These are phyloP conservation scores for Patella depressa DNA, from an alignment of 2,888 invertebrate species.

Conservation along the genomic window DNA sequence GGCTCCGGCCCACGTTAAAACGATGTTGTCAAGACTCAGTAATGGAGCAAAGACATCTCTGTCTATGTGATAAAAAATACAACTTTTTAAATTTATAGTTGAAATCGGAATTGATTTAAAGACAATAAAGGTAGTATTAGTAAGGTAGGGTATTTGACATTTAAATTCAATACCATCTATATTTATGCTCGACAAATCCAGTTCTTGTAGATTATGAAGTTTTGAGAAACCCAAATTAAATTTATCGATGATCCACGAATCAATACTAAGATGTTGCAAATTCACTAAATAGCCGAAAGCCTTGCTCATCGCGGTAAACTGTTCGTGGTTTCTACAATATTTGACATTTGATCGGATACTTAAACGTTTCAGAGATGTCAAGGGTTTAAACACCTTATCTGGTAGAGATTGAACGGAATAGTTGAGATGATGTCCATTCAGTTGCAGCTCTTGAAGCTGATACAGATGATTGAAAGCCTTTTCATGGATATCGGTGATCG, in stretches of 20 bases:
- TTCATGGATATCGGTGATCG: too few relatives aligned
- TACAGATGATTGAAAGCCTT: too few relatives aligned
- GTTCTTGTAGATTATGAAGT: not conserved
- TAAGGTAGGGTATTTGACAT: not conserved
- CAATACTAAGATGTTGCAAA: not conserved
- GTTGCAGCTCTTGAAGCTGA: too few relatives aligned
- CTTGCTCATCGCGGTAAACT: too few relatives aligned
- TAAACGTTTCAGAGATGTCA: too few relatives aligned
- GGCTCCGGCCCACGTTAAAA: not conserved
- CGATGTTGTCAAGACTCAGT: not conserved
- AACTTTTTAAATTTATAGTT: not conserved
- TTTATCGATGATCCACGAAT: not conserved
- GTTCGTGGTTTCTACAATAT: too few relatives aligned
- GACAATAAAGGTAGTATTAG: not conserved
- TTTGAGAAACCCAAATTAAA: not conserved
- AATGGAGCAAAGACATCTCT: not conserved
- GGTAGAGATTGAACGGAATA: too few relatives aligned
- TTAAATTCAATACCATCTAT: not conserved
- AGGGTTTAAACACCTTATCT: too few relatives aligned
- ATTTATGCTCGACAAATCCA: not conserved
- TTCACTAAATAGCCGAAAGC: too few relatives aligned
- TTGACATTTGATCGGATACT: too few relatives aligned
- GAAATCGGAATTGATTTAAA: not conserved
- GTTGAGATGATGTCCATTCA: too few relatives aligned
- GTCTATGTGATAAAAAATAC: not conserved